Evolutionary conservation across 2,113 vertebrate genomes (phyloP).

Genomic region (Pelvicachromis taeniatus): DNA sequence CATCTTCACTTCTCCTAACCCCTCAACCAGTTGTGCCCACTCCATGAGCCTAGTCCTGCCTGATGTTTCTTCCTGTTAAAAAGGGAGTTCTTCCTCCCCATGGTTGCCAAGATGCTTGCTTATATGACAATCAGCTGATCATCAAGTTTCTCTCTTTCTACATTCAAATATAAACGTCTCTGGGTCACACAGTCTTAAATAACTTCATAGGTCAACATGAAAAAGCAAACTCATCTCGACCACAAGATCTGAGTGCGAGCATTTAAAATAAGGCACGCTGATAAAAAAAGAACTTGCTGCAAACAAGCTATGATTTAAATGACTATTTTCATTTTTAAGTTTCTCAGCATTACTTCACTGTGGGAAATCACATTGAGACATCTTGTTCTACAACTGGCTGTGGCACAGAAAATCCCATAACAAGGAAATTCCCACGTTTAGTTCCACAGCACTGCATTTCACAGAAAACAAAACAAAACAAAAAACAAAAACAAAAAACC

Average conservation of each 20-base stretch:
- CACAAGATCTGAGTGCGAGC: not conserved
- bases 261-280: not conserved
- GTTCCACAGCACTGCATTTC: not conserved
- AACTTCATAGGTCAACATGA: not conserved
- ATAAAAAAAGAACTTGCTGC: not conserved
- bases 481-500: not conserved
- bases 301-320: not conserved
- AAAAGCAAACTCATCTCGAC: not conserved
- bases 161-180: not conserved
- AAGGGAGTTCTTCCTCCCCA: not conserved
- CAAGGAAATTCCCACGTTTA: not conserved
- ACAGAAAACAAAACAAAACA: not conserved
- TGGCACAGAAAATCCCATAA: not conserved
- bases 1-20: not conserved
- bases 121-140: not conserved
- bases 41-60: not conserved
- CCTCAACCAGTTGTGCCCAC: fast-evolving
- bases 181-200: not conserved
- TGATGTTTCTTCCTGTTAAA: not conserved
- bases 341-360: not conserved
- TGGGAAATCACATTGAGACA: not conserved
- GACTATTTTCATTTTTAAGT: not conserved
- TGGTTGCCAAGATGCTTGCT: not conserved
- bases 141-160: not conserved
- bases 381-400: not conserved